Percentiles rank a stretch among this genome's conserved stretches.
These are phyloP conservation scores for Ispidina picta DNA, from an alignment of 2,797 vertebrate species.

Conservation along the genomic window DNA sequence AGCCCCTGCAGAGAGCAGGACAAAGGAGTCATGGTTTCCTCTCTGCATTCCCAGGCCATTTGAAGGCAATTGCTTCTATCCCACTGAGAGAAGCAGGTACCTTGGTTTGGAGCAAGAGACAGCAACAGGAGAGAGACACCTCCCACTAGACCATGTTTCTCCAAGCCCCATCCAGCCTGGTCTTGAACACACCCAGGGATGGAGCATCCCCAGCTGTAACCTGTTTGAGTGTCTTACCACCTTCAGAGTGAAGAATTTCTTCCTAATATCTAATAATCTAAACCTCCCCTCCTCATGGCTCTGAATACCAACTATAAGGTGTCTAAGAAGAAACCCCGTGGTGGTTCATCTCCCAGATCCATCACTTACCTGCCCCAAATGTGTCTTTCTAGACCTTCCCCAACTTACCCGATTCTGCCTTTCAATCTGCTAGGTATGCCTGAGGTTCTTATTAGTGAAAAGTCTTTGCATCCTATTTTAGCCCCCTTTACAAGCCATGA, in stretches of 20 bases:
- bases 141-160: not conserved
- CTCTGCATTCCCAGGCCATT: not conserved
- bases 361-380: not conserved
- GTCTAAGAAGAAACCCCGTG: not conserved
- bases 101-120: not conserved
- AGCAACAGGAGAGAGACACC: not conserved
- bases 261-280: not conserved
- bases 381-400: not conserved
- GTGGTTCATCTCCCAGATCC: not conserved
- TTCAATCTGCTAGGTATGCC: not conserved
- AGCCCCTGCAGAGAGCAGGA: not conserved
- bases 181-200: not conserved
- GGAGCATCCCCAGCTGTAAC: not conserved
- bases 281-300: not conserved
- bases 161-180: not conserved
- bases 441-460: not conserved
- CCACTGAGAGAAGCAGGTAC: not conserved
- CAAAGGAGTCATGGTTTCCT: rapidly evolving
- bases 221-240: no score
- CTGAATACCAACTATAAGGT: not conserved
- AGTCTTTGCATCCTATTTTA: not conserved
- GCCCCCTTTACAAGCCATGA: not conserved
- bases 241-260: not conserved
- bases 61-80: not conserved
- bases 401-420: not conserved